These are phyloP conservation scores for Chromobotia macracanthus DNA, from an alignment of 2,797 vertebrate species.

Conservation along the genomic window DNA sequence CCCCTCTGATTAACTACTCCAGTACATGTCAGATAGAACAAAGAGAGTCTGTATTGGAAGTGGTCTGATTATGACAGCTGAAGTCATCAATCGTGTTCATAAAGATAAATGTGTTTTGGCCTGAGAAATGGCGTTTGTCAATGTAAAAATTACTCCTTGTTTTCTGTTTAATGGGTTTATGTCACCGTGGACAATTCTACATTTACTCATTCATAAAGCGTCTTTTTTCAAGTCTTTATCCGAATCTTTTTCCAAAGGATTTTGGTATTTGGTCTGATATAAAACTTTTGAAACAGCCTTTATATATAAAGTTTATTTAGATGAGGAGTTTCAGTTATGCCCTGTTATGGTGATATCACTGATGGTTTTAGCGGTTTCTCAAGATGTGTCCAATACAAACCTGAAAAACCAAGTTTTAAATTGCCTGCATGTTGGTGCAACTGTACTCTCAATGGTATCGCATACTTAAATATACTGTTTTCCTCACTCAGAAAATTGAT, in stretches of 20 bases:
- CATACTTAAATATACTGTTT: too few relatives aligned
- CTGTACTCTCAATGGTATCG: too few relatives aligned
- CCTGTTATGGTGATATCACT: constrained; percentile 3
- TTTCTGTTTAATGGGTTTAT: constrained; percentile 15
- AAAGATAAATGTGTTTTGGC: constrained; percentile 40
- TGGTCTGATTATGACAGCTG: constrained; percentile 23
- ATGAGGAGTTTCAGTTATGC: background rate
- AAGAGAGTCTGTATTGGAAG: constrained; percentile 16
- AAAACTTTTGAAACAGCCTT: constrained; percentile 21
- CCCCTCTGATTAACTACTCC: constrained; percentile 32
- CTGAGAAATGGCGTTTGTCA: background rate
- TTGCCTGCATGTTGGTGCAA: too few relatives aligned
- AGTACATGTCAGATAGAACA: background rate
- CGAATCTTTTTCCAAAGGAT: constrained; percentile 7
- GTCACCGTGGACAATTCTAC: background rate
- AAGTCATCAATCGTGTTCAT: background rate
- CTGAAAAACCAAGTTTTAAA: constrained; percentile 8
- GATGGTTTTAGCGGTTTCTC: constrained; percentile 22
- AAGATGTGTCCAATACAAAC: constrained; percentile 11
- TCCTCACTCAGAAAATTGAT: too few relatives aligned
- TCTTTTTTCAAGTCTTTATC: constrained; percentile 1
- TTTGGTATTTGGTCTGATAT: constrained; percentile 14
- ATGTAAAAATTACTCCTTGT: constrained; percentile 1
- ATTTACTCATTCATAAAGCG: constrained; percentile 23
- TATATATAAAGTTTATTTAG: constrained; percentile 13